Base-by-base conservation (phyloP, 2,113 vertebrate genomes). In the Onychostoma macrolepis region DNA sequence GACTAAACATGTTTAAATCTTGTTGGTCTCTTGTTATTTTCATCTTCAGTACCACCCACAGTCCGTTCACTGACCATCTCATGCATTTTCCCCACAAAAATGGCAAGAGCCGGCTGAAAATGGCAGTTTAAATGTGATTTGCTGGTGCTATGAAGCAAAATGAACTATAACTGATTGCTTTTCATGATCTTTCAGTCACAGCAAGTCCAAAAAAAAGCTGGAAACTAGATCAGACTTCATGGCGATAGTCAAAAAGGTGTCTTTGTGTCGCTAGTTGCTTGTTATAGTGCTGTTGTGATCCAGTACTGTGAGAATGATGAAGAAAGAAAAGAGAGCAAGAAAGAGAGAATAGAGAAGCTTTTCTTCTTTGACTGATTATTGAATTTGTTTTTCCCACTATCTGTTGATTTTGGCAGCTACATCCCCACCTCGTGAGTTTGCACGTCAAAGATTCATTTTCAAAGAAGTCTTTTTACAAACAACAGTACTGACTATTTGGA, bases 321-420 rank as follows among this genome's bases (percentile, higher is more conserved):
- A 43, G 69, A 80, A 28, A 45, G 24, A 72, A 5, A 36, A 24
- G 76, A 71, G 77, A n/a, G 48, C 19, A 4, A 9, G 75, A 74
- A 10, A 67, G 61, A 78, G 80, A 83, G 33, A 71, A 89, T 76
- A 87, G 83, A 85, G 84, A 61, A 72, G 13, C 74, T 72, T 81
- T 89, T 89, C 86, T 84, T 86, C 61, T 50, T 88, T 67, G 80
- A 83, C 71, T 69, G 53, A 89, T 72, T 84, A 75, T 90, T 84
- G 77, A 63, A 79, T 87, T 85, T 88, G 81, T 86, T 88, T 61
- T 53, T 65, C 45, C 83, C 82, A 50, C 26, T 88, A 78, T 83
- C 56, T 89, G 84, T 89, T 89, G 84, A 65, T 87, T 88, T 89
- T 91, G 85, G 86, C 79, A 71, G 53, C 76, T 71, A 72, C 81